Evolutionary conservation across 2,797 vertebrate species (phyloP).

Genomic region (Micropoecilia bifurca): DNA sequence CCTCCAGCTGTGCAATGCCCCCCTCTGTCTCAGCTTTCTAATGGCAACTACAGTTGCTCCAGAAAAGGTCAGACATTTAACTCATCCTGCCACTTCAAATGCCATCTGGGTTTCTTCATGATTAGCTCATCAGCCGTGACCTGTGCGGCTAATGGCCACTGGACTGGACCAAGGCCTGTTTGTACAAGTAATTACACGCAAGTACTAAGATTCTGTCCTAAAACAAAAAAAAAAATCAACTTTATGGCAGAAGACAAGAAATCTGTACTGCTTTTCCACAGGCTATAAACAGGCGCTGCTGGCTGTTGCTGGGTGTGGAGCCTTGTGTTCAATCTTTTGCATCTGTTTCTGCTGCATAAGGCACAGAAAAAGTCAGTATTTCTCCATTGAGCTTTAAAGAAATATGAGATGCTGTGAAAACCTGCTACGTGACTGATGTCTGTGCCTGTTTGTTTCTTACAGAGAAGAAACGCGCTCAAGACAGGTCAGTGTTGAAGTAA

Average conservation of each 20-base stretch:
- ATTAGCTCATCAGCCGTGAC: conserved; percentile 38
- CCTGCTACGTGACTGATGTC: conserved; percentile 6
- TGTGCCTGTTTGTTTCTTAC: conserved; percentile 38
- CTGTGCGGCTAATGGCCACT: conserved; percentile 51
- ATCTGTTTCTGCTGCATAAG: conserved; percentile 66
- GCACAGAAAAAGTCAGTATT: conserved; percentile 69
- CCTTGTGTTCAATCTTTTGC: conserved; percentile 47
- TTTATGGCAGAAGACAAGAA: not conserved
- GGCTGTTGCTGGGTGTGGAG: conserved; percentile 55
- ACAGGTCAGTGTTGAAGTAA: conserved; percentile 67
- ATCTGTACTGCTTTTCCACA: conserved; percentile 24
- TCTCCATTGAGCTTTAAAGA: not conserved
- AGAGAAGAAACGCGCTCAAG: conserved; percentile 70
- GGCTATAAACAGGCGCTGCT: conserved; percentile 65
- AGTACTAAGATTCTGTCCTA: not conserved
- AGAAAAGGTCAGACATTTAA: conserved; percentile 48
- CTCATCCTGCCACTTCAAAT: conserved; percentile 63
- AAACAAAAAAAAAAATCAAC: not conserved
- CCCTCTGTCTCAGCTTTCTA: conserved; percentile 21
- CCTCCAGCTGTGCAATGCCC: conserved; percentile 54
- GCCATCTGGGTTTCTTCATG: conserved; percentile 54
- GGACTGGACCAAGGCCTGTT: conserved; percentile 60
- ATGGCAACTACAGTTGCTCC: conserved; percentile 49
- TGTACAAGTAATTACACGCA: conserved; percentile 38
- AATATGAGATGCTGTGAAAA: not conserved